Evolutionary conservation across 2,888 invertebrate genomes (phyloP).

Genomic region (Andrena hattorfiana): DNA sequence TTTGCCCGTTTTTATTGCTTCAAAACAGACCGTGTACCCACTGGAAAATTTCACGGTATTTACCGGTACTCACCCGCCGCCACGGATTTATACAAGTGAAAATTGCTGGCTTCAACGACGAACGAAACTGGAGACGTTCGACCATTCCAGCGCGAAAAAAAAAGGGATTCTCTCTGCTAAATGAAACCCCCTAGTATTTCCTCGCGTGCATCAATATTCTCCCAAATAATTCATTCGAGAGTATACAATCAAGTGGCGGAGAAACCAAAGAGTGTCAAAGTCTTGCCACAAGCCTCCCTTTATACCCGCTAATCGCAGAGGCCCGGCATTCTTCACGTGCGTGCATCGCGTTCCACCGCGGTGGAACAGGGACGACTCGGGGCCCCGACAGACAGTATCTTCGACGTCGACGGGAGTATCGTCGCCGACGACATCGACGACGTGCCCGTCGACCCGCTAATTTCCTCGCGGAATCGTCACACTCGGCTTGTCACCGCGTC

Average conservation of each 20-base stretch:
- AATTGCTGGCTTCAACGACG: not conserved
- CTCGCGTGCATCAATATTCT: too few relatives aligned
- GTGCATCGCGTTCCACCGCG: conserved; percentile 29
- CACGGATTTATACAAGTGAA: not conserved
- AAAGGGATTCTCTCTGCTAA: too few relatives aligned
- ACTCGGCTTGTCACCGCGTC: conserved; percentile 69
- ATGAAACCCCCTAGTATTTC: too few relatives aligned
- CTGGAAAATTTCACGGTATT: not conserved
- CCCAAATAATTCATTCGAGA: too few relatives aligned
- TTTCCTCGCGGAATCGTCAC: conserved; percentile 73
- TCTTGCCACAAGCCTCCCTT: conserved; percentile 5
- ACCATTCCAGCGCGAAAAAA: too few relatives aligned
- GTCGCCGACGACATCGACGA: conserved; percentile 51
- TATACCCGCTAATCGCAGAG: conserved; percentile 29
- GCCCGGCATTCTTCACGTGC: conserved; percentile 34
- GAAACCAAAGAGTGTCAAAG: not conserved
- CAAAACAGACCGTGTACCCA: not conserved
- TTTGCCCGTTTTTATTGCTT: conserved; percentile 13
- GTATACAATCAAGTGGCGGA: too few relatives aligned
- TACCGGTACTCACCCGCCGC: conserved; percentile 1
- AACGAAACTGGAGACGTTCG: not conserved
- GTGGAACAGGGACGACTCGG: conserved; percentile 21
- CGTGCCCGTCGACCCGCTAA: conserved; percentile 65
- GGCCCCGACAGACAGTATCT: conserved; percentile 32
- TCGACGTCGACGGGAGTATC: conserved; percentile 24